A percentile compares a stretch with the other conserved stretches of the same genome.
Conservation (phyloP, 2,888 invertebrate species). For the Monopis laevigella region DNA sequence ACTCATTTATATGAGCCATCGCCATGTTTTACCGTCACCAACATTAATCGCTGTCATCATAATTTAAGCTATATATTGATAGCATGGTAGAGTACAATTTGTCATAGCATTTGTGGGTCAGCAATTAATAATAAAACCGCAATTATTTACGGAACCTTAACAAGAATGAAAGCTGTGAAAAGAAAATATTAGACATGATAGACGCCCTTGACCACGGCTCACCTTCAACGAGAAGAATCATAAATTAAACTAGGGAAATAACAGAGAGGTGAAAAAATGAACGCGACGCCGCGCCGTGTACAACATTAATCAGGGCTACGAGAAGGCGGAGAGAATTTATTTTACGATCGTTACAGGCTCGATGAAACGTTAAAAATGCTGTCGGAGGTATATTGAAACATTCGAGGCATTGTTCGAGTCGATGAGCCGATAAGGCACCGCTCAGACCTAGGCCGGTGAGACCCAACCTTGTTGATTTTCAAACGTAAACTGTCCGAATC, state of each 20-base stretch:
- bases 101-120: no score
- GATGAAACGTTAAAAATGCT: constrained; percentile 67
- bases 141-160: no score
- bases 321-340: constrained; percentile 66
- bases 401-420: constrained; percentile 58
- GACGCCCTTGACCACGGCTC: constrained; percentile 11
- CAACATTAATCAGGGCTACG: constrained; percentile 63
- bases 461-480: constrained; percentile 59
- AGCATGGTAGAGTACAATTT: no score
- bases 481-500: constrained; percentile 57
- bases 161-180: no score
- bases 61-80: no score
- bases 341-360: constrained; percentile 64
- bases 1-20: no score
- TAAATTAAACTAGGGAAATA: constrained; percentile 57
- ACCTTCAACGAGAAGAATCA: constrained; percentile 27
- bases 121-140: no score
- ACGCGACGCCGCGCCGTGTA: constrained; percentile 51
- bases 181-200: no score
- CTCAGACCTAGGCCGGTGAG: constrained; percentile 26
- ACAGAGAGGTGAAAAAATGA: constrained; percentile 51
- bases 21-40: no score
- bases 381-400: constrained; percentile 63
- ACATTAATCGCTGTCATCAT: no score
- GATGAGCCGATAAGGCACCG: constrained; percentile 61